phyloP scores from a whole-genome alignment of 1,140 invertebrate species.

The Ladona fulva region DNA sequence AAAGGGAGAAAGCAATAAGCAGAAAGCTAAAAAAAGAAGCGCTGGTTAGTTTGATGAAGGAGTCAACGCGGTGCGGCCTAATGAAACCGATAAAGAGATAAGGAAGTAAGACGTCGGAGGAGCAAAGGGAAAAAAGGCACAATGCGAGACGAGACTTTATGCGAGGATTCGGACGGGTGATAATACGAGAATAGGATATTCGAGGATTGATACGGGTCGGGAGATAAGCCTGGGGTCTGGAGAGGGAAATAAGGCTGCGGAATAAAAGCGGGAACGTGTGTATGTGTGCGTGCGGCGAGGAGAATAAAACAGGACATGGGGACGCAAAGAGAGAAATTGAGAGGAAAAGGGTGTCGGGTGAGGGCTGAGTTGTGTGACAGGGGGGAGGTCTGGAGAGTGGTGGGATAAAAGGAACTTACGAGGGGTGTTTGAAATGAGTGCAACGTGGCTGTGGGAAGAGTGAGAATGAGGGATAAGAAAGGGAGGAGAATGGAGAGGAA shows the following conservation, averaged over 20 bases:
- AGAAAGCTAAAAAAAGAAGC: not conserved
- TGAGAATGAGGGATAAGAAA: too few relatives aligned
- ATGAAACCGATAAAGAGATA: not conserved
- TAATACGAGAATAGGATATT: not conserved
- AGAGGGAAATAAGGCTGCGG: too few relatives aligned
- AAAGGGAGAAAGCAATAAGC: not conserved
- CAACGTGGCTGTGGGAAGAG: too few relatives aligned
- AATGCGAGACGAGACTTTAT: too few relatives aligned
- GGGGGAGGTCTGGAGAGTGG: too few relatives aligned
- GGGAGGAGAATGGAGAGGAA: too few relatives aligned
- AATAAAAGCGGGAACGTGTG: too few relatives aligned
- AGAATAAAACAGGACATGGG: not conserved
- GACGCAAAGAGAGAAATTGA: not conserved
- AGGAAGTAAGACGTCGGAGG: not conserved
- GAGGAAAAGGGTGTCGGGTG: too few relatives aligned
- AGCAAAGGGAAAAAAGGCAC: not conserved
- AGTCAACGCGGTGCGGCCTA: not conserved
- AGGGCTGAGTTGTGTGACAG: not conserved
- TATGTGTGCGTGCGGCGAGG: too few relatives aligned
- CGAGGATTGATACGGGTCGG: not conserved
- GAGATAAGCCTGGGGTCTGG: too few relatives aligned
- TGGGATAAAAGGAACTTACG: not conserved
- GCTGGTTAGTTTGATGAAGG: not conserved
- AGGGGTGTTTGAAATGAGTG: not conserved
- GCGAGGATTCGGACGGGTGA: too few relatives aligned